Evolutionary conservation across 2,888 invertebrate genomes (phyloP).

Genomic region (Flexamia atlantica): DNA sequence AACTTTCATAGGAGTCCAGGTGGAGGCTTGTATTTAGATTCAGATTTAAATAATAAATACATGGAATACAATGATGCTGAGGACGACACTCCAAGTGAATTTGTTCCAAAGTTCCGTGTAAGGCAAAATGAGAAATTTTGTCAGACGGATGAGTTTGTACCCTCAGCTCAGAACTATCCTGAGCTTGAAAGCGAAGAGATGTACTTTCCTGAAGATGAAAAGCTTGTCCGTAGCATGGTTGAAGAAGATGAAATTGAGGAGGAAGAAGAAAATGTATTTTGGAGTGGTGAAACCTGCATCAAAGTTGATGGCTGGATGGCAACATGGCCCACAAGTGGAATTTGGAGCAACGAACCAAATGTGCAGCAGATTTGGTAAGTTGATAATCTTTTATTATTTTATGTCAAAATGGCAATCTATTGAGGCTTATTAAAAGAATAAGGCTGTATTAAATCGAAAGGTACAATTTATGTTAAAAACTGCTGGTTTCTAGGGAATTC

Average conservation of each 20-base stretch:
- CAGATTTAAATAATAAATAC: slow-evolving; percentile 74
- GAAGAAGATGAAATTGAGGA: slow-evolving; percentile 63
- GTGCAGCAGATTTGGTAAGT: slow-evolving; percentile 64
- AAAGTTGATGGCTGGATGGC: slow-evolving; percentile 68
- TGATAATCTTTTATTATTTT: no score
- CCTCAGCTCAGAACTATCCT: slow-evolving; percentile 40
- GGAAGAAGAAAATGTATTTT: slow-evolving; percentile 60
- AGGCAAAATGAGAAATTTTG: slow-evolving; percentile 78
- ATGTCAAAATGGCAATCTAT: no score
- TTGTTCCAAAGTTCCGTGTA: slow-evolving; percentile 85
- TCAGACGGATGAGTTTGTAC: slow-evolving; percentile 76
- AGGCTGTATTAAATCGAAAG: no score
- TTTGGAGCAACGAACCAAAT: slow-evolving; percentile 68
- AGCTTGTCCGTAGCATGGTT: slow-evolving; percentile 66
- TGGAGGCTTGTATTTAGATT: slow-evolving; percentile 80
- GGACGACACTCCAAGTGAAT: slow-evolving; percentile 74
- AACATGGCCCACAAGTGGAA: slow-evolving; percentile 67
- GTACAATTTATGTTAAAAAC: no score
- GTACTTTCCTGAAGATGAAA: slow-evolving; percentile 72
- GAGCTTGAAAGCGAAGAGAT: slow-evolving; percentile 70
- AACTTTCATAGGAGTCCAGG: slow-evolving; percentile 83
- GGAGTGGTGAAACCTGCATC: slow-evolving; percentile 61
- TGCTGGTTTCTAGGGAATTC: no score
- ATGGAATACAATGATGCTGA: slow-evolving; percentile 75
- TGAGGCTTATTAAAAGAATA: no score